A percentile compares a stretch with the other conserved stretches of the same genome.
Conservation (phyloP, 2,888 invertebrate genomes). For the Ametastegia equiseti region DNA sequence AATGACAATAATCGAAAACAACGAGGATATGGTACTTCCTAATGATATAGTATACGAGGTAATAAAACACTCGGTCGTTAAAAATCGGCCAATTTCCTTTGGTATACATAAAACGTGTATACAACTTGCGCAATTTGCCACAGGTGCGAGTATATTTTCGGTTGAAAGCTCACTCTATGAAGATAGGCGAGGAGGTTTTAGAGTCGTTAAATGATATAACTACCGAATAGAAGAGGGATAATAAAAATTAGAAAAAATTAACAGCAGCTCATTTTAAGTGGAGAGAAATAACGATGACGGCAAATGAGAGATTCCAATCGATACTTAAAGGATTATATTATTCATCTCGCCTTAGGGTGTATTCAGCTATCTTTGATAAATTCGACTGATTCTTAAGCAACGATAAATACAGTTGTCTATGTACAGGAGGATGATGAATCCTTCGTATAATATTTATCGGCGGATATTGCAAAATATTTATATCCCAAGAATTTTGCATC, state of each 20-base stretch:
- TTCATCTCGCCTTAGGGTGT: not conserved
- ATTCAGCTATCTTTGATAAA: not conserved
- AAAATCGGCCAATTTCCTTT: not conserved
- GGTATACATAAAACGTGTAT: not conserved
- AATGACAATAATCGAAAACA: slow-evolving; percentile 31
- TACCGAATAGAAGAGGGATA: not conserved
- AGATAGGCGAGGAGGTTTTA: too few relatives aligned
- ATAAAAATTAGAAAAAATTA: not conserved
- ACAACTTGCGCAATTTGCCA: not conserved
- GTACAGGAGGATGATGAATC: not conserved
- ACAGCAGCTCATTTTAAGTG: not conserved
- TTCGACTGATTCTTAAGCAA: not conserved
- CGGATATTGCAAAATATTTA: slow-evolving; percentile 4
- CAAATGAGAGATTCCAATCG: not conserved
- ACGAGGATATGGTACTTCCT: not conserved
- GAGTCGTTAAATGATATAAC: slow-evolving; percentile 6
- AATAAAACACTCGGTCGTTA: not conserved
- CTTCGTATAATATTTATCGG: not conserved
- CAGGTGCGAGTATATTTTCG: not conserved
- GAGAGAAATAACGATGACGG: not conserved
- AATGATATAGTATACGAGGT: too few relatives aligned
- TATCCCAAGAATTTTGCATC: not conserved
- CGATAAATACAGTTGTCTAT: not conserved
- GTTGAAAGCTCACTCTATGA: not conserved
- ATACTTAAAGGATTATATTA: not conserved